Evolutionary conservation across 2,113 vertebrate species (phyloP).

Genomic region (Corvus hawaiiensis): DNA sequence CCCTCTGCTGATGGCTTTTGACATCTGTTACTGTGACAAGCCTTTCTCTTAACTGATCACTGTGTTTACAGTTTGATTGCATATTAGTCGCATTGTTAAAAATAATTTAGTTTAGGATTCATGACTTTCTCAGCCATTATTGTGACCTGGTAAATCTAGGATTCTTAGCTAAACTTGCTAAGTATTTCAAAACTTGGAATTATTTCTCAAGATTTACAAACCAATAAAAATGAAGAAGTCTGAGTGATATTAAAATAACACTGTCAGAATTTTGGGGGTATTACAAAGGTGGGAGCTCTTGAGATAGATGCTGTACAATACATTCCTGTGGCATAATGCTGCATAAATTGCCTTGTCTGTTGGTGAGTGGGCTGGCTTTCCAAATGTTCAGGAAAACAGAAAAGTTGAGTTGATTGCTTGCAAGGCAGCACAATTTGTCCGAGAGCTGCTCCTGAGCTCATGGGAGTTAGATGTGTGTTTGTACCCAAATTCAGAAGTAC

Average conservation of each 20-base stretch:
- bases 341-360: not conserved
- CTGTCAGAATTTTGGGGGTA: not conserved
- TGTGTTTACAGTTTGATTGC: not conserved
- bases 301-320: not conserved
- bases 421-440: not conserved
- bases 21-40: not conserved
- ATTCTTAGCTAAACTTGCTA: not conserved
- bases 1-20: not conserved
- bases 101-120: not conserved
- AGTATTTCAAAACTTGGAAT: not conserved
- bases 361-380: not conserved
- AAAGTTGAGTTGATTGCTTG: not conserved
- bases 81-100: not conserved
- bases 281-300: not conserved
- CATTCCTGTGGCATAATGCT: not conserved
- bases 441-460: not conserved
- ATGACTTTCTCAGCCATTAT: not conserved
- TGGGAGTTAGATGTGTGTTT: not conserved
- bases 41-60: not conserved
- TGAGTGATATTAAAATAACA: not conserved
- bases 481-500: not conserved
- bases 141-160: not conserved
- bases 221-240: not conserved
- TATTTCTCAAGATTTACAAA: not conserved
- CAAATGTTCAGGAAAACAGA: not conserved